A percentile compares a stretch with the other conserved stretches of the same genome.
Conservation (phyloP, 2,888 invertebrate species). For the Euphydryas editha region DNA sequence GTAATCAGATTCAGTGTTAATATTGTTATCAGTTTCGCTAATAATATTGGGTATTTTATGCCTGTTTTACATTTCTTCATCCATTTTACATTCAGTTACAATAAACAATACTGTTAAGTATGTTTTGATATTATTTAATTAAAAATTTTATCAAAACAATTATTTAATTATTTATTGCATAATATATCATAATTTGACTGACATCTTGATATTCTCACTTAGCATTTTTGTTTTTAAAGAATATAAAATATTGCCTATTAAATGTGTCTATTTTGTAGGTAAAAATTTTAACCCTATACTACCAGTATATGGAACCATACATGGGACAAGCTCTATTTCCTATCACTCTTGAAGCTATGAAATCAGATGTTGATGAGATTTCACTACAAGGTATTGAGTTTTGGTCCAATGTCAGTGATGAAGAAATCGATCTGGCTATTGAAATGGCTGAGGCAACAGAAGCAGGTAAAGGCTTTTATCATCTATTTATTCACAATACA, state of each 20-base stretch:
- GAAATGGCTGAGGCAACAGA: constrained; percentile 97
- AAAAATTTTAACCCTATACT: constrained; percentile 98
- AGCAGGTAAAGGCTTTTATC: constrained; percentile 76
- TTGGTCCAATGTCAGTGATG: constrained; percentile 99
- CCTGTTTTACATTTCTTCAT: too few relatives aligned
- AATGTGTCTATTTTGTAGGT: constrained; percentile 63
- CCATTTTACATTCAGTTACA: too few relatives aligned
- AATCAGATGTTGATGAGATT: constrained; percentile 97
- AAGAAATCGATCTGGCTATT: constrained; percentile 97
- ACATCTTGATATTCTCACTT: neutral
- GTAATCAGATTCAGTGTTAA: too few relatives aligned
- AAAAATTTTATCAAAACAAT: too few relatives aligned
- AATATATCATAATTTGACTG: too few relatives aligned
- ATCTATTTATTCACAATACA: neutral
- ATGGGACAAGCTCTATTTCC: constrained; percentile 99
- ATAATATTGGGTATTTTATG: too few relatives aligned
- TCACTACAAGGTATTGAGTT: constrained; percentile 99
- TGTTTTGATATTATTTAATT: too few relatives aligned
- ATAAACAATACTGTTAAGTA: too few relatives aligned
- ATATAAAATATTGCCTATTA: neutral
- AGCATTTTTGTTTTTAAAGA: neutral
- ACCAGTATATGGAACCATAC: constrained; percentile 99
- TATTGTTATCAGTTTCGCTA: too few relatives aligned
- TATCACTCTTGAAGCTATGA: constrained; percentile 99
- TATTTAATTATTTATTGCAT: too few relatives aligned